phyloP scores from a whole-genome alignment of 2,797 vertebrate genomes.

The Molothrus ater region DNA sequence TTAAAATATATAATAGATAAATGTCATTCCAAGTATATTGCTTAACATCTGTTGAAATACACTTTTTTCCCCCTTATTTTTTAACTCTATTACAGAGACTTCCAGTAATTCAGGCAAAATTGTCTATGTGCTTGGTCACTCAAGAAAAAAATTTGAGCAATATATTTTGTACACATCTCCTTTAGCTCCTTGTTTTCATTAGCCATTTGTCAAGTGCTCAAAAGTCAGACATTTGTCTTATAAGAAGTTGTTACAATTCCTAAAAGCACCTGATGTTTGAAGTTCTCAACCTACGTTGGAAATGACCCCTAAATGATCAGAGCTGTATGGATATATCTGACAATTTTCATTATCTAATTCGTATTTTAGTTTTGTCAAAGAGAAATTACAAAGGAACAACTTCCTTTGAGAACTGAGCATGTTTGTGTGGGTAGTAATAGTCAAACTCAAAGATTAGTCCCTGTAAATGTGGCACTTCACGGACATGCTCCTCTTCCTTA shows the following conservation, averaged over 20 bases:
- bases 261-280: not conserved
- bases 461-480: not conserved
- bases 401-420: not conserved
- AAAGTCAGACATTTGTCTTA: not conserved
- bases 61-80: not conserved
- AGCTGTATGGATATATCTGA: not conserved
- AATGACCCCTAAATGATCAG: not conserved
- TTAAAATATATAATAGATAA: not conserved
- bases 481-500: not conserved
- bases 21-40: not conserved
- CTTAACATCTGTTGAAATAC: not conserved
- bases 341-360: not conserved
- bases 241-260: not conserved
- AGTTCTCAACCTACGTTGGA: not conserved
- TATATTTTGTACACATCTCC: not conserved
- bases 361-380: not conserved
- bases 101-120: not conserved
- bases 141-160: not conserved
- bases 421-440: not conserved
- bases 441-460: not conserved
- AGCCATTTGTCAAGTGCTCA: not conserved
- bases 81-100: not conserved
- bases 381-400: not conserved
- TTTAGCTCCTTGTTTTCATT: not conserved
- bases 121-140: not conserved